These are phyloP conservation scores for Crax fasciolata DNA, from an alignment of 2,797 vertebrate species.

Conservation along the genomic window DNA sequence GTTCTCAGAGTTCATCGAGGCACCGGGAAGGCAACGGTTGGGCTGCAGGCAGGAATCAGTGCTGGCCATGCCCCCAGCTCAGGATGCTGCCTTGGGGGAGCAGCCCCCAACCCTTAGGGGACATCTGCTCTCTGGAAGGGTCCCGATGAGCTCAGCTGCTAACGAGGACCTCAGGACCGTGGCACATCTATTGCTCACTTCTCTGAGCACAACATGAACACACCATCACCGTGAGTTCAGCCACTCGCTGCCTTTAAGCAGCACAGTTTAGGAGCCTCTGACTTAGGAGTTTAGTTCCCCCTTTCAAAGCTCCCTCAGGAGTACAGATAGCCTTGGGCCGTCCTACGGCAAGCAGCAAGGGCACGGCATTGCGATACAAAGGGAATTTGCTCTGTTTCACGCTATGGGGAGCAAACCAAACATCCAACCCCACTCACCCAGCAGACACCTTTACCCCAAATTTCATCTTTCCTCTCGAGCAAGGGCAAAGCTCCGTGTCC, in stretches of 20 bases:
- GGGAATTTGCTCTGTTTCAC: neutral
- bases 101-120: neutral
- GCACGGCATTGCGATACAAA: neutral
- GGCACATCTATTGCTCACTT: neutral
- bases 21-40: rapidly evolving
- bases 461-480: neutral
- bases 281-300: neutral
- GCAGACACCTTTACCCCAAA: neutral
- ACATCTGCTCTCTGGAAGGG: neutral
- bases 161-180: neutral
- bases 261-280: neutral
- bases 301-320: neutral
- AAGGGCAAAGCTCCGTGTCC: neutral
- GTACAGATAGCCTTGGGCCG: rapidly evolving
- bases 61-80: neutral
- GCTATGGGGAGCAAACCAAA: neutral
- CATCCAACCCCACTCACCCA: rapidly evolving
- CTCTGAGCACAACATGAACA: neutral
- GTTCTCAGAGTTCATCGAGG: neutral
- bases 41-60: rapidly evolving
- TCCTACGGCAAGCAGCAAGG: rapidly evolving
- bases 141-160: neutral
- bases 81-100: neutral
- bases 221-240: neutral
- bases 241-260: neutral